Base-by-base conservation (phyloP, 2,888 invertebrate genomes). In the Hartigia nigra region DNA sequence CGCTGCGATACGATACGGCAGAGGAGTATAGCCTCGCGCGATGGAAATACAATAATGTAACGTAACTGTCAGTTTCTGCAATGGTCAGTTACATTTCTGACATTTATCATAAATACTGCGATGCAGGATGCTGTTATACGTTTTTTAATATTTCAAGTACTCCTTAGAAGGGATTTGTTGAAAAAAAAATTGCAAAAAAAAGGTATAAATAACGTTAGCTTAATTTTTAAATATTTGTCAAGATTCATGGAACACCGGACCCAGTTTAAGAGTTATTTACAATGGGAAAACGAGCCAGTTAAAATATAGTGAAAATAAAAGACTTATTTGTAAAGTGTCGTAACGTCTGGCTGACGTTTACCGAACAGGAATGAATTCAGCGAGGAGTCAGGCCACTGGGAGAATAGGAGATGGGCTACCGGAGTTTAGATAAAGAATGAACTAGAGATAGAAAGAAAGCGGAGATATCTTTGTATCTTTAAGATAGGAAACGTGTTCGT, bases 241-340 rank as follows among this genome's bases (percentile, higher is more conserved):
- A 9, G 9, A 55, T 0, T 23, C 55, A 55, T 23, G 55, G 55
- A 55, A 55, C 55, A 23, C 55, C 55, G 23, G 55, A 23, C 23
- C 14, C 9, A 55, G 9, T 23, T 23, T 23, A 55, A 14, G 23
- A 55, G 23, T 55, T 55, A 55, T 55, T 55, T 55, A 55, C 55
- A 23, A 14, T 23, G 55, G 55, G 9, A 55, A 55, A 23, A 55
- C 55, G 23, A 23, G 23, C 55, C 23, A 23, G 55, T 55, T 55
- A 55, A 55, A 55, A 55, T 23, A 55, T 9, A 23, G 55, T 5
- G 55, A 72, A 72, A 72, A 34, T 72, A 72, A 72, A 72, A 72
- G 72, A 72, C 34, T 72, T 72, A 72, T 72, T 72, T 72, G 32
- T 72, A 72, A 72, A 72, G 72, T 72, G 72, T n/a, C 72, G 72